Evolutionary conservation across 2,888 invertebrate species (phyloP), one percentile per base, ranked within the genome.

Genomic region (Uloborus plumipes): DNA sequence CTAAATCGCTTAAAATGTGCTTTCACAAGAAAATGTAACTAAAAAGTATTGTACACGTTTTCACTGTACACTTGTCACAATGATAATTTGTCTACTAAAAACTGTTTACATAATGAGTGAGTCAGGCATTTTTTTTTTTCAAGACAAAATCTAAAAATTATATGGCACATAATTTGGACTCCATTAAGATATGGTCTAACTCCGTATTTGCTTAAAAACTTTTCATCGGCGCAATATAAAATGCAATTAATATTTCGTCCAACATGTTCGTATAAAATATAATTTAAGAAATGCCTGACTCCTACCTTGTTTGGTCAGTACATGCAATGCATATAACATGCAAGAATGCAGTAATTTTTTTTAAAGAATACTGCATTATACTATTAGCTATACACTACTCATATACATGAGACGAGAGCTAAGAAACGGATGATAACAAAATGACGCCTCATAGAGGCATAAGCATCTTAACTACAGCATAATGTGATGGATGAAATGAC

Each of bases 261-360:
- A 39, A 39, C 26, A 9, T 9, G 39, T 39, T 39, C 39, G 11
- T 39, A 39, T 39, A 39, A 39, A 39, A 39, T 39, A 39, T 39
- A 39, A 39, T 39, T 39, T 39, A 55, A 18, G 55, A 55, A 55
- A 55, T 55, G 55, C 20, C 55, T n/a, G 55, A 20, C 55, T 55
- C 55, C n/a, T 55, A 18, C 15, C 55, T 55, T n/a, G n/a, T 55
- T 55, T 55, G 55, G 55, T 55, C 55, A 55, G 20, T 20, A 55
- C 55, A 55, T 55, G 55, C 55, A 55, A 55, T 55, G 55, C 55
- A 55, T 55, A 55, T 55, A 20, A 55, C 55, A 55, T 55, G 55
- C 55, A 55, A 55, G 9, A 20, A 55, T 55, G 55, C 55, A 55
- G 16, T 20, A 16, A 11, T 18, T 55, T 55, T 55, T 55, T 20